phyloP scores from a whole-genome alignment of 2,888 invertebrate genomes.

The Choristoneura rosaceana region DNA sequence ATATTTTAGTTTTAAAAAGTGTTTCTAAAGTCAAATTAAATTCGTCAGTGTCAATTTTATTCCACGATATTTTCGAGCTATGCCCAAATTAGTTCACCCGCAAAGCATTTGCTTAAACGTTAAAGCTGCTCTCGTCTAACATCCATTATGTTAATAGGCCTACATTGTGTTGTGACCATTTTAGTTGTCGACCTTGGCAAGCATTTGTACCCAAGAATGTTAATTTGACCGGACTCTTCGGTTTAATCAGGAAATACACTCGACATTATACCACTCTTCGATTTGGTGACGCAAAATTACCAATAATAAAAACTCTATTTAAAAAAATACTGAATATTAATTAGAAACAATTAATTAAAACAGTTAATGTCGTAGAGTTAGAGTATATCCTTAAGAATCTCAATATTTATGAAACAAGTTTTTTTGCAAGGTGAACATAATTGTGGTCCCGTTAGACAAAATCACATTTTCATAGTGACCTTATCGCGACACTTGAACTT shows the following conservation, averaged over 20 bases:
- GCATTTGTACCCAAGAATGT: constrained; percentile 34
- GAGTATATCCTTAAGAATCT: too few relatives aligned
- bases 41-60: not conserved
- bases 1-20: too few relatives aligned
- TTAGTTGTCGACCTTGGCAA: constrained; percentile 59
- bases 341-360: too few relatives aligned
- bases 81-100: constrained; percentile 34
- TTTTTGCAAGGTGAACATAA: too few relatives aligned
- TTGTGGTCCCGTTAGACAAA: too few relatives aligned
- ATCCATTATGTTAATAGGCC: constrained; percentile 51
- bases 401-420: too few relatives aligned
- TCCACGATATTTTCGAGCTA: constrained; percentile 8
- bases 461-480: too few relatives aligned
- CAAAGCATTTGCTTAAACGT: constrained; percentile 25
- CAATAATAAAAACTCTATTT: not conserved
- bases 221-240: constrained; percentile 25
- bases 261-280: not conserved
- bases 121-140: constrained; percentile 17
- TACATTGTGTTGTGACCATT: constrained; percentile 49
- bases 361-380: too few relatives aligned
- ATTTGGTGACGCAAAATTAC: not conserved
- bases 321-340: too few relatives aligned
- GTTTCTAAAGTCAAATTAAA: constrained; percentile 5
- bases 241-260: constrained; percentile 21
- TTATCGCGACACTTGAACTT: too few relatives aligned